Evolutionary conservation across 1,140 invertebrate genomes (phyloP).

Genomic region (Uloborus diversus): DNA sequence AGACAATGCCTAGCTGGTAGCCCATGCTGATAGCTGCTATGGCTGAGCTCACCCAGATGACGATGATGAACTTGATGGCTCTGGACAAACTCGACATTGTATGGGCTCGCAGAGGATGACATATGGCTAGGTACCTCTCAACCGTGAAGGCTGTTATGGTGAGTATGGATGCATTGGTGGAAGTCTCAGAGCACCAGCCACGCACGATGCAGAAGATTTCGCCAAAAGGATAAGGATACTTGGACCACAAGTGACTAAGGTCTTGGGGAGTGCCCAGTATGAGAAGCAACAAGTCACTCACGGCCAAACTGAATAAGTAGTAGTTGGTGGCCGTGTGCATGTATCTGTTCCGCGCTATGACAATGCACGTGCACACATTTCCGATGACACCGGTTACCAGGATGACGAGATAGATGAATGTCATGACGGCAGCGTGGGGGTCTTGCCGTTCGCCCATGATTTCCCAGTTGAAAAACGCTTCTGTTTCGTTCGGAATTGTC

Average conservation of each 20-base stretch:
- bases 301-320: constrained; percentile 90
- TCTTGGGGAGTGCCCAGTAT: constrained; percentile 78
- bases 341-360: constrained; percentile 70
- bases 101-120: constrained; percentile 79
- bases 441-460: constrained; percentile 25
- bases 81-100: constrained; percentile 65
- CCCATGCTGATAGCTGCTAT: constrained; percentile 69
- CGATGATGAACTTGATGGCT: constrained; percentile 65
- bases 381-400: constrained; percentile 70
- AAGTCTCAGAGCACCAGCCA: constrained; percentile 85
- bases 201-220: constrained; percentile 84
- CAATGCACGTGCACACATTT: constrained; percentile 72
- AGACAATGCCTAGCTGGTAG: constrained; percentile 65
- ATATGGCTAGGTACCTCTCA: constrained; percentile 93
- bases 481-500: background rate
- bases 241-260: constrained; percentile 83
- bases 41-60: constrained; percentile 65
- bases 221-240: constrained; percentile 86
- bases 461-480: background rate
- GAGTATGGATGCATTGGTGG: constrained; percentile 90
- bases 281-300: constrained; percentile 90
- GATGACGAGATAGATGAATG: constrained; percentile 68
- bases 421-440: constrained; percentile 64
- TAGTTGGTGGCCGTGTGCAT: constrained; percentile 80
- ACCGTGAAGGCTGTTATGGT: constrained; percentile 94